Conservation (phyloP, 2,797 vertebrate genomes). For the Micromesistius poutassou region DNA sequence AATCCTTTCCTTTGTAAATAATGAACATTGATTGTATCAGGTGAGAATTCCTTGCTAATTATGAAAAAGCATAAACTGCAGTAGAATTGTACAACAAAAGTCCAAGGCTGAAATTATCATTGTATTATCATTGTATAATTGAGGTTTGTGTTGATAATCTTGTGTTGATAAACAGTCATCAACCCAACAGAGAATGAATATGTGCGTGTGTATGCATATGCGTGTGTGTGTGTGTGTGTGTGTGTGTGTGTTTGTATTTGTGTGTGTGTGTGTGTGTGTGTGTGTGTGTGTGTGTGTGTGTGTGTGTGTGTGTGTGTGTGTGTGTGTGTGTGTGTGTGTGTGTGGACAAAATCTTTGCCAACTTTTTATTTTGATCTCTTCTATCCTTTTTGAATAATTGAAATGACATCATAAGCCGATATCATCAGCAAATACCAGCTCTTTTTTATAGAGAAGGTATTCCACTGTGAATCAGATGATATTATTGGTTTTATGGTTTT, state of each 20-base stretch:
- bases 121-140: neutral
- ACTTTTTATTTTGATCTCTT: neutral
- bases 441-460: neutral
- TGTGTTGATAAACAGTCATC: no score
- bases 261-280: slow-evolving; percentile 6
- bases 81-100: neutral
- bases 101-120: neutral
- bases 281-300: neutral
- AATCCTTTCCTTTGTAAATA: neutral
- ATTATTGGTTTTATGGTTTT: neutral
- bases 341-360: neutral
- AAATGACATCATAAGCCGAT: neutral
- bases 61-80: neutral
- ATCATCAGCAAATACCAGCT: neutral
- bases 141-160: no score
- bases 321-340: neutral
- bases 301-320: neutral
- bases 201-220: neutral
- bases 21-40: neutral
- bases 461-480: neutral
- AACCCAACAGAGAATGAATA: no score
- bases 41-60: neutral
- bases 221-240: slow-evolving; percentile 5
- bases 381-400: neutral
- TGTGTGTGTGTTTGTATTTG: neutral